Evolutionary conservation across 2,113 vertebrate species (phyloP).

Genomic region (Epinephelus moara): DNA sequence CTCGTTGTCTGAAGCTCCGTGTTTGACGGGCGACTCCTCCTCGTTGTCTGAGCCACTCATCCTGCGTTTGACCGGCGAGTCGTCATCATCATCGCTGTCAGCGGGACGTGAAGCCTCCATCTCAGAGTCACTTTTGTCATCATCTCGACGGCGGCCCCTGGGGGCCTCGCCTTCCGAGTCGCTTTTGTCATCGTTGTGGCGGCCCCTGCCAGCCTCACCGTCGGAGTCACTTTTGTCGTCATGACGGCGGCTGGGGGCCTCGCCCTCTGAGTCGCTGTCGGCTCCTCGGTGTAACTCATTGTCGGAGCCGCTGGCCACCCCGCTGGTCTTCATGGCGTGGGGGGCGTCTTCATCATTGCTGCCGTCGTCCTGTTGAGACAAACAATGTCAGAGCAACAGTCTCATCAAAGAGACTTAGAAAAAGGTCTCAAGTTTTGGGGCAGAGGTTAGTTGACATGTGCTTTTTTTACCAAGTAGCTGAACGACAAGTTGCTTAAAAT

Average conservation of each 20-base stretch:
- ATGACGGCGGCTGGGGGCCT: conserved; percentile 13
- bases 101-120: conserved; percentile 41
- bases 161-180: conserved; percentile 75
- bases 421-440: no score
- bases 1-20: conserved; percentile 67
- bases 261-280: conserved; percentile 71
- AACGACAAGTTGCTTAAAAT: no score
- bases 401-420: no score
- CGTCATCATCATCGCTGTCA: conserved; percentile 84
- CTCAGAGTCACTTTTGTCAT: conserved; percentile 72
- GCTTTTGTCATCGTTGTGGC: conserved; percentile 28
- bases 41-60: conserved; percentile 74
- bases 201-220: conserved; percentile 41
- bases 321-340: conserved; percentile 62
- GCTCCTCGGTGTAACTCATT: conserved; percentile 68
- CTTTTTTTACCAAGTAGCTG: no score
- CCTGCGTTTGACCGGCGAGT: conserved; percentile 44
- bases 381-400: not conserved
- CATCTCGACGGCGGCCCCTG: not conserved
- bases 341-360: conserved; percentile 87
- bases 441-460: no score
- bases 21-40: conserved; percentile 26
- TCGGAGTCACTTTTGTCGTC: conserved; percentile 71
- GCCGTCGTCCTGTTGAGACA: conserved; percentile 86
- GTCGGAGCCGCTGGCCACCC: conserved; percentile 79